Evolutionary conservation across 2,888 invertebrate genomes (phyloP), one percentile per base, ranked within the genome.

Genomic region (Bimastos eiseni): DNA sequence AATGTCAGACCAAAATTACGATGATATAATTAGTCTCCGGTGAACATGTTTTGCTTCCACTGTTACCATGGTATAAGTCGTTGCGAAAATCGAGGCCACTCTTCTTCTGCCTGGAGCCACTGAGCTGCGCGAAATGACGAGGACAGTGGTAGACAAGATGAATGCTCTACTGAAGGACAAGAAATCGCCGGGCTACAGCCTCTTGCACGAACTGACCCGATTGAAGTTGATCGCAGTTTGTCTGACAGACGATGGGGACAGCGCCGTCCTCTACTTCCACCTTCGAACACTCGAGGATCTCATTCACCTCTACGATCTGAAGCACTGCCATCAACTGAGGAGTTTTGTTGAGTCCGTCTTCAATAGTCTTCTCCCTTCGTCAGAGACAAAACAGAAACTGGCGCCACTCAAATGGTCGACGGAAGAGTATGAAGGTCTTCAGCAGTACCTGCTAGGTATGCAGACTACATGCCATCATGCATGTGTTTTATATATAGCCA

Each of bases 191-290:
- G 86, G 36, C 30, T 86, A 86, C 86, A 86, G 36, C 17, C 86
- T 36, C 21, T 24, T 86, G 36, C 37, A 34, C 5, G 86, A 86
- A 36, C 34, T 86, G 34, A 36, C 86, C n/a, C 86, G 86, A 21
- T 36, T 86, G 86, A 86, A 86, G 86, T 30, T 86, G 86, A 37
- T 86, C 86, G 86, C 86, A 8, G 86, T 36, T 36, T 24, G 86
- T 34, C 37, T 37, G 86, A 86, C 86, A 11, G 34, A 24, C 5
- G 86, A 33, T 37, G 36, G 24, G 24, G 8, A 34, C 19, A 17
- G 86, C 36, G 36, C 37, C 17, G 86, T 36, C 8, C 86, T 86
- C 86, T 86, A 36, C 86, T 86, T 86, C 37, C 86, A 86, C 86
- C 86, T 86, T 0, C 24, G 21, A 33, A 86, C 33, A 34, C 86